These are phyloP conservation scores for Neelides sp. DNA, from an alignment of 1,140 invertebrate species.

Conservation along the genomic window DNA sequence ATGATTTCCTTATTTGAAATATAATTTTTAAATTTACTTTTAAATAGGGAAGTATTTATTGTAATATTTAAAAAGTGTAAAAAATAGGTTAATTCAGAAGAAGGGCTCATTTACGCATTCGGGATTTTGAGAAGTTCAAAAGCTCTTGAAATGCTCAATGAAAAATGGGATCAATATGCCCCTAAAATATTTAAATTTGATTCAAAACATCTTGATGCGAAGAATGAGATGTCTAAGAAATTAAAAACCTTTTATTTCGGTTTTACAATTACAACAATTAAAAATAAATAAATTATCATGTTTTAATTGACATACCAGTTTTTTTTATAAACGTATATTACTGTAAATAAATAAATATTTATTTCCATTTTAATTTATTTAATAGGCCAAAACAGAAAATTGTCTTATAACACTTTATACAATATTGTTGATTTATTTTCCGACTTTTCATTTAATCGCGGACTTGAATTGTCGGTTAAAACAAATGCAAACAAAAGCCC, in stretches of 20 bases:
- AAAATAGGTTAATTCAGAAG: conserved; percentile 9
- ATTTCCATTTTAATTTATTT: no score
- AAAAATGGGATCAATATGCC: conserved; percentile 14
- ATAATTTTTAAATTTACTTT: not conserved
- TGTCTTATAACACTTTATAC: conserved; percentile 5
- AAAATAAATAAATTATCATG: conserved; percentile 2
- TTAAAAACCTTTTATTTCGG: conserved; percentile 12
- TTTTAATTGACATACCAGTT: no score
- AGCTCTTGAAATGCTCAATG: conserved; percentile 5
- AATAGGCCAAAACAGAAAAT: no score
- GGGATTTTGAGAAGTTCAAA: conserved; percentile 2
- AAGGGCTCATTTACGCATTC: conserved; percentile 7
- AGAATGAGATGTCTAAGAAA: conserved; percentile 9
- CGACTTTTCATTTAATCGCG: conserved; percentile 14
- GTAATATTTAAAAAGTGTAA: not conserved
- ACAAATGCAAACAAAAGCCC: conserved; percentile 6
- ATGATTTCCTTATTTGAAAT: conserved; percentile 44
- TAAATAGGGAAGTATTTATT: not conserved
- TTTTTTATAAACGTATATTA: no score
- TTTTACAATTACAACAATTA: no score
- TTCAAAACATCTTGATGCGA: not conserved
- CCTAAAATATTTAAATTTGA: conserved; percentile 16
- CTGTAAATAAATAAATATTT: no score
- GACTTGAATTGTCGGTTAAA: not conserved
- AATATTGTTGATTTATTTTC: conserved; percentile 21